These are phyloP conservation scores for Argya squamiceps DNA, from an alignment of 2,797 vertebrate genomes.

Conservation along the genomic window DNA sequence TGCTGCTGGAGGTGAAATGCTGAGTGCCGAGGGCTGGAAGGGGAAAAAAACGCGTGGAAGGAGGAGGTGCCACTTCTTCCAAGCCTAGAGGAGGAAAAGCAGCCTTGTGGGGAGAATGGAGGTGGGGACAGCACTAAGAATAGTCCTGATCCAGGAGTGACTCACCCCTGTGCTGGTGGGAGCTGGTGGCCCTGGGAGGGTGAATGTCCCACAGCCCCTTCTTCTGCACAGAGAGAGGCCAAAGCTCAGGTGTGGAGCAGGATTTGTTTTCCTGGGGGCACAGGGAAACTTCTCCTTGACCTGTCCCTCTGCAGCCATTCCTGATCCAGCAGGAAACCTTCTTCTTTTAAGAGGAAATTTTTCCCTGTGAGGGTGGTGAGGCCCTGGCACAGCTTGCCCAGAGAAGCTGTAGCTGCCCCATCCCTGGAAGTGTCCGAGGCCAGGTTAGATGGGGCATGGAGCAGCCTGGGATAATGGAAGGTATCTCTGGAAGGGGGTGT, in stretches of 20 bases:
- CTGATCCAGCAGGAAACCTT: neutral
- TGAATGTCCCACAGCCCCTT: neutral
- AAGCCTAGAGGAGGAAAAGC: neutral
- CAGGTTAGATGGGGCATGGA: neutral
- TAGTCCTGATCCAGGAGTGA: neutral
- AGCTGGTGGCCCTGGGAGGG: neutral
- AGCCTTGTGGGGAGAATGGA: neutral
- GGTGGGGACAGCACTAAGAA: constrained; percentile 5
- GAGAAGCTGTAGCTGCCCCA: neutral
- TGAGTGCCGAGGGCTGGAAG: neutral
- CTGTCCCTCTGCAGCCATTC: neutral
- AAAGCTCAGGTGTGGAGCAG: neutral
- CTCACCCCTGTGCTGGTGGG: neutral
- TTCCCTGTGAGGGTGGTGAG: neutral
- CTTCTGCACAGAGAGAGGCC: neutral
- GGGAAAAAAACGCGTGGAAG: neutral
- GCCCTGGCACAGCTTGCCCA: neutral
- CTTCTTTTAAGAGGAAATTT: neutral
- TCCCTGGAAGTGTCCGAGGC: neutral
- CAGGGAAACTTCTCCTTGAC: neutral
- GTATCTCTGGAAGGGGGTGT: neutral
- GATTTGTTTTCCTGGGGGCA: neutral
- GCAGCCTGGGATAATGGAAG: neutral
- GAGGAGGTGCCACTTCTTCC: neutral
- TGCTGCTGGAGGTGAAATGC: neutral